A percentile compares a stretch with the other conserved stretches of the same genome.
Evolutionary conservation across 2,113 vertebrate genomes (phyloP).

Genomic region (Oreochromis tanganicae): DNA sequence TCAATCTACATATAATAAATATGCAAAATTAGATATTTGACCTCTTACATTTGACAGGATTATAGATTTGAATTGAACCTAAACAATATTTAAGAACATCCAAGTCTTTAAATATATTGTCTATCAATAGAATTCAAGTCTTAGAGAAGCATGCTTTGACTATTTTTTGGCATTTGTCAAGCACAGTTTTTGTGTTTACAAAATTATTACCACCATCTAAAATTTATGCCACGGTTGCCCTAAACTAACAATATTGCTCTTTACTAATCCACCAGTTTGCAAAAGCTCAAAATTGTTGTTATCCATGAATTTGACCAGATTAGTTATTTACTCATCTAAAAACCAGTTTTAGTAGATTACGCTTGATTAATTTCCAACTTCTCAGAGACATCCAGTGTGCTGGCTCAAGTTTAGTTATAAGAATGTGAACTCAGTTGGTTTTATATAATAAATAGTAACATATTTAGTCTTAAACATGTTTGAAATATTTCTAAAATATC

Average conservation of each 20-base stretch:
- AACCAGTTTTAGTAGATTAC: rapidly evolving
- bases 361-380: not conserved
- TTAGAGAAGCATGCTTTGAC: not conserved
- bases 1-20: not conserved
- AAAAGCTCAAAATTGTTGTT: not conserved
- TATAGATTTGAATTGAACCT: not conserved
- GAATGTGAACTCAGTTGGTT: not conserved
- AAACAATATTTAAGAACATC: not conserved
- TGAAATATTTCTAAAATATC: not conserved
- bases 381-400: not conserved
- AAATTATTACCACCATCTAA: not conserved
- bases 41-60: not conserved
- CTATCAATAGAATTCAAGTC: rapidly evolving
- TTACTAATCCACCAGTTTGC: not conserved
- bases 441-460: not conserved
- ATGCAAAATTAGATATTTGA: not conserved
- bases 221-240: too few relatives aligned
- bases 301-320: not conserved
- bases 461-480: not conserved
- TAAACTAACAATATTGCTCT: not conserved
- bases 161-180: not conserved
- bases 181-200: not conserved
- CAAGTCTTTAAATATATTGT: not conserved
- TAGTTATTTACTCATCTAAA: not conserved
- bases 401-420: not conserved